These are phyloP conservation scores for Solea senegalensis DNA, from an alignment of 2,113 vertebrate genomes.

Conservation along the genomic window DNA sequence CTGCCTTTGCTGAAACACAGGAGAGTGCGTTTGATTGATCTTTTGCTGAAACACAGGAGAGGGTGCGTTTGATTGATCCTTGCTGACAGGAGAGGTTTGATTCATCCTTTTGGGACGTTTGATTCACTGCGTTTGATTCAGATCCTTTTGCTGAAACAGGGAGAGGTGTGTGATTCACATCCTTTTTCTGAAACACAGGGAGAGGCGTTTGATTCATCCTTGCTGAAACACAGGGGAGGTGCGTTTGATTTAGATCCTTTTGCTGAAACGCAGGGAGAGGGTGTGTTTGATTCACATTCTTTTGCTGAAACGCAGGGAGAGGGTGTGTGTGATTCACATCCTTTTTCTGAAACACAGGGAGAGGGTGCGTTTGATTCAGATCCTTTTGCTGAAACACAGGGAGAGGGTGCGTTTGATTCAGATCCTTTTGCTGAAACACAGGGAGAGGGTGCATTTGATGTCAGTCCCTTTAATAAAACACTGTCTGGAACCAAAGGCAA, in stretches of 20 bases:
- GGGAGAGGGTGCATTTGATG: conserved; percentile 4
- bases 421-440: conserved; percentile 12
- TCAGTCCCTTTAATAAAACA: neutral
- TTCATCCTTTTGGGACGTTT: too few relatives aligned
- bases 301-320: conserved; percentile 2
- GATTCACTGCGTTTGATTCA: conserved; percentile 15
- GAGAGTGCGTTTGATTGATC: neutral
- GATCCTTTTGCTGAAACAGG: conserved; percentile 4
- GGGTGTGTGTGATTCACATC: neutral
- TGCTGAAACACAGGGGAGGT: conserved; percentile 12
- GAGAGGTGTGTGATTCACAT: neutral
- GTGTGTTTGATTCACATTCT: conserved; percentile 11
- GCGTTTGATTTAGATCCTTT: conserved; percentile 16
- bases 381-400: conserved; percentile 4
- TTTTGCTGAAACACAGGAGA: neutral
- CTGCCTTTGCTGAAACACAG: rapidly evolving
- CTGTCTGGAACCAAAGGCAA: neutral
- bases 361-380: conserved; percentile 24
- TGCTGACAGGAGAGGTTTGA: neutral
- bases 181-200: neutral
- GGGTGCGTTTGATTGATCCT: conserved; percentile 23
- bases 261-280: conserved; percentile 1
- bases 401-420: conserved; percentile 13
- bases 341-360: neutral
- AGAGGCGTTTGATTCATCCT: conserved; percentile 42